These are phyloP conservation scores for Noctua fimbriata DNA, from an alignment of 2,888 invertebrate species.

Conservation along the genomic window DNA sequence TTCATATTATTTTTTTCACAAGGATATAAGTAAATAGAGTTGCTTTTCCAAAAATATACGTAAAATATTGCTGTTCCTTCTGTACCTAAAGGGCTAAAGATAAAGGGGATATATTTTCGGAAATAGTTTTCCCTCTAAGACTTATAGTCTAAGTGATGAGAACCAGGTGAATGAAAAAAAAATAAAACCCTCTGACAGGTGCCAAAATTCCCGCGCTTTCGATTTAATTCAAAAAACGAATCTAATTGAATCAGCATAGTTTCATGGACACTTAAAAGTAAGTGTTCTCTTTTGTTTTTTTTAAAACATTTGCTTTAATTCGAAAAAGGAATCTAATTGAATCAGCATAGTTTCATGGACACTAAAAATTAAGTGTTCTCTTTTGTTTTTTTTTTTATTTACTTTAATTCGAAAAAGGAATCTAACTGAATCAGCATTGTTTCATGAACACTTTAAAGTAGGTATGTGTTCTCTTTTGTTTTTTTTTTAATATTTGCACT, in stretches of 20 bases:
- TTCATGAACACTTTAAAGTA: not conserved
- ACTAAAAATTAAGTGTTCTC: not conserved
- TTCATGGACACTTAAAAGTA: not conserved
- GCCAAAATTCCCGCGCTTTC: slow-evolving; percentile 4
- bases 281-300: not conserved
- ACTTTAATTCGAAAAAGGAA: slow-evolving; percentile 14
- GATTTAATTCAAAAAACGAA: slow-evolving; percentile 12
- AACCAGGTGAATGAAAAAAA: not conserved
- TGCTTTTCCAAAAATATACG: slow-evolving; percentile 23
- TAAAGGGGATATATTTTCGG: slow-evolving; percentile 28
- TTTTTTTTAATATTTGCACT: not conserved
- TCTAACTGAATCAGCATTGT: not conserved
- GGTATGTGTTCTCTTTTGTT: not conserved
- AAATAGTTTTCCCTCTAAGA: slow-evolving; percentile 21
- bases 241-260: not conserved
- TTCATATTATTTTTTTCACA: not conserved
- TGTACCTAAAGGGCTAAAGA: slow-evolving; percentile 6
- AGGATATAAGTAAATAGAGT: not conserved
- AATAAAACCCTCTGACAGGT: slow-evolving; percentile 12
- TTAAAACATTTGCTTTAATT: too few relatives aligned
- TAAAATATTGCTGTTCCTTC: slow-evolving; percentile 6
- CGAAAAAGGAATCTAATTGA: slow-evolving; percentile 7
- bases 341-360: not conserved
- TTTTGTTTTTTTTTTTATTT: slow-evolving; percentile 1
- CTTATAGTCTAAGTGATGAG: not conserved